These are phyloP conservation scores for Adoxophyes honmai DNA, from an alignment of 1,140 invertebrate genomes.

Conservation along the genomic window DNA sequence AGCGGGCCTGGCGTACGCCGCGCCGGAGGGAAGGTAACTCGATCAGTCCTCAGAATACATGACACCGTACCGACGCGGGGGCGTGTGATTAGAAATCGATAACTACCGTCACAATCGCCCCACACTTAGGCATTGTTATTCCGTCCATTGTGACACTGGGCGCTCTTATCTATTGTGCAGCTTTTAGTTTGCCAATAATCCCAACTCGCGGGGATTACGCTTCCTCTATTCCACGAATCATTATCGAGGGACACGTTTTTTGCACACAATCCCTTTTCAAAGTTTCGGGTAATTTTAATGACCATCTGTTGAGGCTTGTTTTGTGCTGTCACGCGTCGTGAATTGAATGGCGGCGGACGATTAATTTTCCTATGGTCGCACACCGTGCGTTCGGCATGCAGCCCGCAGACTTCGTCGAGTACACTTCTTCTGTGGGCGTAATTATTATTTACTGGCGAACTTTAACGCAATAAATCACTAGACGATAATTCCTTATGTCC, in stretches of 20 bases:
- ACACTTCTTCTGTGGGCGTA: too few relatives aligned
- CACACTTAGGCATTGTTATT: conserved; percentile 52
- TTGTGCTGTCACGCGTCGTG: not conserved
- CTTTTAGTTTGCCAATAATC: conserved; percentile 58
- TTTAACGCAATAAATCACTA: too few relatives aligned
- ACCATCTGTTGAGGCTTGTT: conserved; percentile 26
- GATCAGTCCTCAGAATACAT: conserved; percentile 9
- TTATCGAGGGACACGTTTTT: conserved; percentile 37
- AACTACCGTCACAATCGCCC: conserved; percentile 57
- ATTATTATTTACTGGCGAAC: too few relatives aligned
- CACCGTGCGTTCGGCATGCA: not conserved
- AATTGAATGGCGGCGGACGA: conserved; percentile 5
- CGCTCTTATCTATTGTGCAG: conserved; percentile 53
- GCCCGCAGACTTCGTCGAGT: too few relatives aligned
- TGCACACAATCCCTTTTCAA: conserved; percentile 19
- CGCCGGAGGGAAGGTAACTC: not conserved
- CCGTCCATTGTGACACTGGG: conserved; percentile 53
- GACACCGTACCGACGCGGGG: conserved; percentile 30
- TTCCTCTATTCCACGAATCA: conserved; percentile 40
- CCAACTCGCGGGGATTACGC: conserved; percentile 58
- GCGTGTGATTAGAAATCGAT: conserved; percentile 69
- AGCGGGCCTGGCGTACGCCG: not conserved
- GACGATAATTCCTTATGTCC: too few relatives aligned
- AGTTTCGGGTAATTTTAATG: conserved; percentile 19
- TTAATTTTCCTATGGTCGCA: not conserved